Conservation (phyloP, 2,888 invertebrate species). For the Galeopsomyia nigrocyanea region DNA sequence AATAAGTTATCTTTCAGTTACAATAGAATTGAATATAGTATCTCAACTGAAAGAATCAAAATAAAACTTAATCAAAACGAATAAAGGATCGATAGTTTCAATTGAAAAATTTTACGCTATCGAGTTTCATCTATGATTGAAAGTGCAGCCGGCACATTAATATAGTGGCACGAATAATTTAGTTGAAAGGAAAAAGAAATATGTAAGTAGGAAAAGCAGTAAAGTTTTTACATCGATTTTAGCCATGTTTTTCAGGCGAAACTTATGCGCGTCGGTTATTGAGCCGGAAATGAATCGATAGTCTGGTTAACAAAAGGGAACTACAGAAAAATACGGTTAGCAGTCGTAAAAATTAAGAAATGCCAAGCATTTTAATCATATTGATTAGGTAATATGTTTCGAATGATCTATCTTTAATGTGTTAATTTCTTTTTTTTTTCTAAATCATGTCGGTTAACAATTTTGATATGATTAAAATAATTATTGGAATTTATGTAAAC, state of each 20-base stretch:
- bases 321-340: constrained; percentile 9
- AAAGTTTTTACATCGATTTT: constrained; percentile 27
- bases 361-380: constrained; percentile 5
- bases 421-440: neutral
- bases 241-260: constrained; percentile 15
- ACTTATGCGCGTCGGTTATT: constrained; percentile 10
- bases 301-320: constrained; percentile 24
- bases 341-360: constrained; percentile 10
- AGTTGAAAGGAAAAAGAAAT: too few relatives aligned
- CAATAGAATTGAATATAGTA: too few relatives aligned
- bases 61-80: too few relatives aligned
- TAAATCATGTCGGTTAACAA: neutral
- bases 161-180: too few relatives aligned
- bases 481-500: neutral
- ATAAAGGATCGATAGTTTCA: too few relatives aligned
- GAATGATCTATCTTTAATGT: neutral
- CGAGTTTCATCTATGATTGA: too few relatives aligned
- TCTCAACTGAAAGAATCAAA: too few relatives aligned
- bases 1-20: too few relatives aligned
- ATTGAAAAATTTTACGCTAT: too few relatives aligned
- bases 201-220: constrained; percentile 4
- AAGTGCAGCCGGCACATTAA: too few relatives aligned
- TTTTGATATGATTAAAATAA: neutral
- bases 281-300: constrained; percentile 34
- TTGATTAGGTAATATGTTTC: constrained; percentile 27